Base-by-base conservation (phyloP, 64 coral and sea anemone genomes). In the Catalaphyllia jardinei region DNA sequence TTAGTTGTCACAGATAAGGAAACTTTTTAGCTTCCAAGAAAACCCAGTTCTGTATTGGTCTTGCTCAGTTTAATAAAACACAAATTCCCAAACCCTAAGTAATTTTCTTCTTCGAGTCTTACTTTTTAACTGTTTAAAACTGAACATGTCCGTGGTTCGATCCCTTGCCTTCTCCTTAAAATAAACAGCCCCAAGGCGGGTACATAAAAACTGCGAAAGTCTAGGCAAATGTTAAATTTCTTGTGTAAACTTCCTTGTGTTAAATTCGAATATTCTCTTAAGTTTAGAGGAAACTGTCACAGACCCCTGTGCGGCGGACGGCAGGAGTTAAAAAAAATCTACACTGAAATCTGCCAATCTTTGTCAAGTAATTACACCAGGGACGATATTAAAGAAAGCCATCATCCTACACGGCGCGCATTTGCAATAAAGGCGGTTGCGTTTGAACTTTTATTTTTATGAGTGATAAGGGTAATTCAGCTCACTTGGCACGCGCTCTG, bases 361-460 rank as follows among this genome's bases (percentile, higher is more conserved):
- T 51, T 85, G 62, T 85, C 62, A 52, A 85, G 81, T 38, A 85
- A 85, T 85, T 85, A 85, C 22, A 85, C 14, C 81, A 71, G 24
- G 31, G 24, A 62, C 63, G 83, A 84, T 92, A 87, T 92, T 92
- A 92, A 92, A 79, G 38, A 73, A 55, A 69, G 79, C 86, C 90
- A 81, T 46, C 42, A 46, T 52, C 62, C 60, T 77, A 78, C 86
- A 72, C 33, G 15, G 33, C 29, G 65, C 27, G 90, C 63, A 87
- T 92, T 20, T 69, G 27, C 75, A 92, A 92, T 87, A 71, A 73
- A 79, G 83, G 81, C 90, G 90, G 90, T 87, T 18, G 73, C 83
- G 39, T 92, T 92, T 92, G 90, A 92, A 92, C 83, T 92, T 46
- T 29, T 79, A 16, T 39, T 52, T 79, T 51, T 57, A 79, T 12